Evolutionary conservation across 1,140 invertebrate species (phyloP), one percentile per base, ranked within the genome.

Genomic region (Heliconius eleuchia): DNA sequence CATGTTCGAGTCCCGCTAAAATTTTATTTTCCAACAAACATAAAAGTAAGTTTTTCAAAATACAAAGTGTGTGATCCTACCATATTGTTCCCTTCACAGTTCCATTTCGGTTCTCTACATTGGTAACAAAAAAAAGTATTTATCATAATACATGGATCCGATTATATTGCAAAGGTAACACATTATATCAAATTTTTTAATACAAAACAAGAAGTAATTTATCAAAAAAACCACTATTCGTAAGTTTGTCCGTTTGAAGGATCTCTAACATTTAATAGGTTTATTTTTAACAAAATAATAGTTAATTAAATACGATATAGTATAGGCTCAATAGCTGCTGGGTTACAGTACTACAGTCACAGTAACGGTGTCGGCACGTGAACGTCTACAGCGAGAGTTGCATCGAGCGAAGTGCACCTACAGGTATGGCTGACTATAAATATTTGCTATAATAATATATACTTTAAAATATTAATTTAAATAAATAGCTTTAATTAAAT

Each of bases 251-350:
- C 19, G 2, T 23, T n/a, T n/a, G 57, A 60, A 66, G 60, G 60
- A 66, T 66, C 60, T 66, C 60, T 66, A 66, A 66, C 23, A 30
- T 66, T 27, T 66, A 11, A 66, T 66, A 66, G 27, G 19, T 27
- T 66, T 66, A 16, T 66, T 66, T 27, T 66, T 66, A 66, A 27
- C 23, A 66, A 30, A 3, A 11, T 30, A 66, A 66, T 66, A 11
- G n/a, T 66, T 66, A 27, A 66, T 66, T 27, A 66, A 66, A 66
- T 66, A 30, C 23, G 27, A 66, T 66, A 27, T 66, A 66, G 60
- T 27, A 66, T 3, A 30, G 60, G 57, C 23, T 30, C 1, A 13
- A 1, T 66, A 66, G 60, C 23, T 27, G 11, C 60, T 66, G 23
- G 23, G 60, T 66, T 66, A 66, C 60, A 66, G 60, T 66, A 23